These are phyloP conservation scores for Drosophila yooni DNA, from an alignment of 2,888 invertebrate genomes.

Conservation along the genomic window DNA sequence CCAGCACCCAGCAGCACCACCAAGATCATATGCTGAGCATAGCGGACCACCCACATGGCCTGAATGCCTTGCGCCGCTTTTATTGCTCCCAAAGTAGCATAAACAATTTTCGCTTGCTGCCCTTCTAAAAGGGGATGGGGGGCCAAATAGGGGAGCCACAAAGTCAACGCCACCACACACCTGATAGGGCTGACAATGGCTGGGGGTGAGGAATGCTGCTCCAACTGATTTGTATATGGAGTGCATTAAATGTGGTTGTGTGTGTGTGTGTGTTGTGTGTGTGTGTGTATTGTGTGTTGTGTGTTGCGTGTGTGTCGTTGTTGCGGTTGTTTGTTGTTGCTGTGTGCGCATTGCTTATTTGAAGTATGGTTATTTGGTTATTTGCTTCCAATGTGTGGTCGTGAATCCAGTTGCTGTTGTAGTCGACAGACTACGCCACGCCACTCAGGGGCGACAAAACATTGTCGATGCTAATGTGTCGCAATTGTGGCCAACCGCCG, in stretches of 20 bases:
- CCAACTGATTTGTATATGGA: constrained; percentile 31
- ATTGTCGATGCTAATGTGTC: constrained; percentile 51
- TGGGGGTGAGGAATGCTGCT: constrained; percentile 5
- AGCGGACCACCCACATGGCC: constrained; percentile 73
- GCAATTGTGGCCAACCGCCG: constrained; percentile 41
- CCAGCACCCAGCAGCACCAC: constrained; percentile 10
- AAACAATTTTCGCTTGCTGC: constrained; percentile 72
- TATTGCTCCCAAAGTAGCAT: constrained; percentile 79
- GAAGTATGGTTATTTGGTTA: constrained; percentile 59
- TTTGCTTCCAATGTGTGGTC: constrained; percentile 67
- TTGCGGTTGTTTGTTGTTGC: constrained; percentile 49
- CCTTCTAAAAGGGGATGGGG: constrained; percentile 6
- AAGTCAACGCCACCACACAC: constrained; percentile 80
- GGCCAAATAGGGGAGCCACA: constrained; percentile 36
- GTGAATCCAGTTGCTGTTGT: not conserved
- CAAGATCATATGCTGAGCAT: constrained; percentile 47
- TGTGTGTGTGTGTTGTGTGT: constrained; percentile 16
- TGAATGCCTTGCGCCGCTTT: constrained; percentile 53
- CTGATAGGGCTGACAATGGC: constrained; percentile 58
- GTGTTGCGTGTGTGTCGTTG: constrained; percentile 38
- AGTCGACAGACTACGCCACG: constrained; percentile 18
- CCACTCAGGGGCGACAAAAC: constrained; percentile 60
- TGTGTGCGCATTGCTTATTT: constrained; percentile 65
- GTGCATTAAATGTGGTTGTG: constrained; percentile 57
- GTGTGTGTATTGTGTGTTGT: constrained; percentile 10